Conservation (phyloP, 2,113 vertebrate genomes). For the Irena cyanogastra region DNA sequence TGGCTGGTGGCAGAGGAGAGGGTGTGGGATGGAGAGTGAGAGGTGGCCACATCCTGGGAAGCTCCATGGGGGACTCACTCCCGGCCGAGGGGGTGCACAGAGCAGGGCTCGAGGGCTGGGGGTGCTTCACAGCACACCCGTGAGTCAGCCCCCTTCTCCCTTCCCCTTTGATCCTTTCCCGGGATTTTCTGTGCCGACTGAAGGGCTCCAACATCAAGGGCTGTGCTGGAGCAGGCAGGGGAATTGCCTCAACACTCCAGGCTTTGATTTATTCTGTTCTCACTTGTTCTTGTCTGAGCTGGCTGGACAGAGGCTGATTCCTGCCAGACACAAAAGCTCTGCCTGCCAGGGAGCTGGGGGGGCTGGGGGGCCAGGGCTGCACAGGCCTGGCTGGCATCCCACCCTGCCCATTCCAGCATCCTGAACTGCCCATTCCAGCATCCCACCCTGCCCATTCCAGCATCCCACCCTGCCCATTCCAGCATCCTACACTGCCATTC, state of each 20-base stretch:
- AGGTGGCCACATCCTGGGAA: background rate
- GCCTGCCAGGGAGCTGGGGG: fast-evolving
- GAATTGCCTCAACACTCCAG: background rate
- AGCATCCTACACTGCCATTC: background rate
- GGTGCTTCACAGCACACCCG: background rate
- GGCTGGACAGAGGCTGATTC: background rate
- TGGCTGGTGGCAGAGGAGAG: background rate
- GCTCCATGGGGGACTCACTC: fast-evolving
- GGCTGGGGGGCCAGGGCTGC: background rate
- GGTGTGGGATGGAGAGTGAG: background rate
- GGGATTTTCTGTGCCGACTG: background rate
- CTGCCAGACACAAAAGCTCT: background rate
- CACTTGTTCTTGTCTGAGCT: background rate
- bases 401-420: background rate
- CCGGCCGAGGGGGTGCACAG: fast-evolving
- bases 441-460: too few species aligned
- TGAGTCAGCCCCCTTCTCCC: background rate
- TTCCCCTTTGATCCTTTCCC: background rate
- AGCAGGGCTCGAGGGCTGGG: background rate
- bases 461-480: background rate
- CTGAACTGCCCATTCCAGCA: background rate
- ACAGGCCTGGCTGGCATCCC: background rate
- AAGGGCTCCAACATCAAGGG: constrained; percentile 14
- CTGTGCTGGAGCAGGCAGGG: background rate
- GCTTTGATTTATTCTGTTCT: constrained; percentile 16